Conservation (phyloP, 2,888 invertebrate genomes). For the Acleris laterana region DNA sequence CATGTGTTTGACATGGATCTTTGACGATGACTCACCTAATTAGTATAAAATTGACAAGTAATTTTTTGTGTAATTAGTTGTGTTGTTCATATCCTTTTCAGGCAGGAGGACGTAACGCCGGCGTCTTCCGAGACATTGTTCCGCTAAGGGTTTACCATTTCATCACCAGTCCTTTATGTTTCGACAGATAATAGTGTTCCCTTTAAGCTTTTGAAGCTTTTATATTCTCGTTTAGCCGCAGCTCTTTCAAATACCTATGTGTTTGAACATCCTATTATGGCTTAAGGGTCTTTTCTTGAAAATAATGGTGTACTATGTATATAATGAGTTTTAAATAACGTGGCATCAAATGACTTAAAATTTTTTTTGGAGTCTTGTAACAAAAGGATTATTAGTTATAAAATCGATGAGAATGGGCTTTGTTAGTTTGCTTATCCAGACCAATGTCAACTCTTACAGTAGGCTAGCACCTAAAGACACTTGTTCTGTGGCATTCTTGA, state of each 20-base stretch:
- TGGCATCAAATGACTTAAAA: conserved; percentile 4
- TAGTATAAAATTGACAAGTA: neutral
- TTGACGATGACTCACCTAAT: no score
- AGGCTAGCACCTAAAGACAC: neutral
- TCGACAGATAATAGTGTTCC: conserved; percentile 34
- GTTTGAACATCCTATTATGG: conserved; percentile 34
- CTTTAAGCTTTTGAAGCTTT: conserved; percentile 34
- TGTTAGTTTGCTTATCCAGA: no score
- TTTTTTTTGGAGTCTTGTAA: neutral
- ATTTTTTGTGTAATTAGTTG: conserved; percentile 21
- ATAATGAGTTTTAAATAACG: conserved; percentile 21
- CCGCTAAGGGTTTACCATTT: conserved; percentile 30
- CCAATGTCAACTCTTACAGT: neutral
- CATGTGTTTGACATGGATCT: no score
- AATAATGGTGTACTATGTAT: conserved; percentile 12
- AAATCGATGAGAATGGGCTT: no score
- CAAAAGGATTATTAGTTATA: neutral
- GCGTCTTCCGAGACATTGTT: conserved; percentile 37
- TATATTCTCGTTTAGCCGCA: conserved; percentile 33
- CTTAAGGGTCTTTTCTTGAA: conserved; percentile 13
- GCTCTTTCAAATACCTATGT: conserved; percentile 32
- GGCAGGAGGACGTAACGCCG: conserved; percentile 33
- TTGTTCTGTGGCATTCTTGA: neutral
- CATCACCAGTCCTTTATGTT: conserved; percentile 32
- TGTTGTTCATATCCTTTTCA: conserved; percentile 26